These are phyloP conservation scores for Patella vulgata DNA, from an alignment of 1,140 invertebrate genomes.

Conservation along the genomic window DNA sequence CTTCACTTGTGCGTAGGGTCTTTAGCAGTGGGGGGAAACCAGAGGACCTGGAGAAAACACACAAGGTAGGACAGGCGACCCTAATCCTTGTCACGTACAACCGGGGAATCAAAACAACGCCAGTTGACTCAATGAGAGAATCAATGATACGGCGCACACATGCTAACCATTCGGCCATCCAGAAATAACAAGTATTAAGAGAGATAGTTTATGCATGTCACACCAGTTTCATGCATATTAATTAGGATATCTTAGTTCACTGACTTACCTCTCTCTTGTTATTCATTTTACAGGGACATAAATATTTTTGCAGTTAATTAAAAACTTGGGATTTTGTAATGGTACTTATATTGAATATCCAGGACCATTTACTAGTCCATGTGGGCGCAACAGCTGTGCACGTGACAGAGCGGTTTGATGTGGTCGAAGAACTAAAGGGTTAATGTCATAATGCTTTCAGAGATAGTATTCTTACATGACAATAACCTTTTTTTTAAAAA, in stretches of 20 bases:
- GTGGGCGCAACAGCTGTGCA: no score
- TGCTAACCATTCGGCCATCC: no score
- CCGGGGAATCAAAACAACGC: no score
- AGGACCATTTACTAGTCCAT: background rate
- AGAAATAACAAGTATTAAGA: background rate
- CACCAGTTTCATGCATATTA: slow-evolving; percentile 42
- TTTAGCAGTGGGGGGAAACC: no score
- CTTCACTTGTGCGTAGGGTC: no score
- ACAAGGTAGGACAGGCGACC: no score
- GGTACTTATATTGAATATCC: background rate
- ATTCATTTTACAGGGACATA: no score
- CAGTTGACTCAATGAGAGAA: no score
- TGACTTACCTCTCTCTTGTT: slow-evolving; percentile 75
- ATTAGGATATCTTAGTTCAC: slow-evolving; percentile 60
- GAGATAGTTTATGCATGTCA: slow-evolving; percentile 23
- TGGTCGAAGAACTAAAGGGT: background rate
- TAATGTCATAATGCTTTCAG: background rate
- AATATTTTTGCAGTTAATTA: slow-evolving; percentile 82
- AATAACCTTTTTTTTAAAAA: background rate
- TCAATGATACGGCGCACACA: no score
- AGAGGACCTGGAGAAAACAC: no score
- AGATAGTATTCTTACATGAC: background rate
- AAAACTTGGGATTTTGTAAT: slow-evolving; percentile 68
- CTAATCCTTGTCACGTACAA: no score
- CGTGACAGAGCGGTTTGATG: no score